These are phyloP conservation scores for Lacerta agilis DNA, from an alignment of 2,797 vertebrate genomes.

Conservation along the genomic window DNA sequence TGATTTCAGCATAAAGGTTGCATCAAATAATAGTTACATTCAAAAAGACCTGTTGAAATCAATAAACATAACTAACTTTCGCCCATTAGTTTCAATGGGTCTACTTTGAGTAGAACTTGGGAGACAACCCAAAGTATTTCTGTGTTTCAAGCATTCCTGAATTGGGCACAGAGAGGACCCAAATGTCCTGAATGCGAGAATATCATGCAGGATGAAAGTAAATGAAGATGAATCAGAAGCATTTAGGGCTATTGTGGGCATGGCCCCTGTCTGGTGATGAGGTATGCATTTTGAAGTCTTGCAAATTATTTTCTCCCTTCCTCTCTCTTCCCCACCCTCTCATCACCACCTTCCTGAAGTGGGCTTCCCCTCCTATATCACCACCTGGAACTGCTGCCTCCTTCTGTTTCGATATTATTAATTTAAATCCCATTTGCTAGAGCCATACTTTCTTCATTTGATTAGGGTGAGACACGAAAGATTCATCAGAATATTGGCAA, in stretches of 20 bases:
- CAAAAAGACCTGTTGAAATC: too few relatives aligned
- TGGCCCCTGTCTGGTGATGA: not conserved
- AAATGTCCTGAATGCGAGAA: not conserved
- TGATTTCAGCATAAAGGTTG: too few relatives aligned
- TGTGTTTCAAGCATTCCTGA: not conserved
- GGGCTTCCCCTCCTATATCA: not conserved
- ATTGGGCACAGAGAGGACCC: not conserved
- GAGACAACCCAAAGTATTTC: not conserved
- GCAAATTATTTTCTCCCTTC: not conserved
- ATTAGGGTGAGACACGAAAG: slow-evolving; percentile 22
- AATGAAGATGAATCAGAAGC: not conserved
- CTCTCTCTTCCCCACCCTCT: not conserved
- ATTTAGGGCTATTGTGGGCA: not conserved
- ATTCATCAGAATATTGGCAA: slow-evolving; percentile 47
- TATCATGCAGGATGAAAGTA: not conserved
- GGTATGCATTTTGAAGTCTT: not conserved
- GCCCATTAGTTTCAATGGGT: too few relatives aligned
- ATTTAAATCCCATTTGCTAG: slow-evolving; percentile 28
- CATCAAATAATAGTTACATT: too few relatives aligned
- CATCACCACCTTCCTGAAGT: not conserved
- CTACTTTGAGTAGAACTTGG: too few relatives aligned
- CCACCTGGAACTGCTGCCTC: not conserved
- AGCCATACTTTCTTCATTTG: slow-evolving; percentile 31
- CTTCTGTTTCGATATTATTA: slow-evolving; percentile 24
- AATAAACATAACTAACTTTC: too few relatives aligned